Conservation (phyloP, 2,113 vertebrate genomes). For the Perca fluviatilis region DNA sequence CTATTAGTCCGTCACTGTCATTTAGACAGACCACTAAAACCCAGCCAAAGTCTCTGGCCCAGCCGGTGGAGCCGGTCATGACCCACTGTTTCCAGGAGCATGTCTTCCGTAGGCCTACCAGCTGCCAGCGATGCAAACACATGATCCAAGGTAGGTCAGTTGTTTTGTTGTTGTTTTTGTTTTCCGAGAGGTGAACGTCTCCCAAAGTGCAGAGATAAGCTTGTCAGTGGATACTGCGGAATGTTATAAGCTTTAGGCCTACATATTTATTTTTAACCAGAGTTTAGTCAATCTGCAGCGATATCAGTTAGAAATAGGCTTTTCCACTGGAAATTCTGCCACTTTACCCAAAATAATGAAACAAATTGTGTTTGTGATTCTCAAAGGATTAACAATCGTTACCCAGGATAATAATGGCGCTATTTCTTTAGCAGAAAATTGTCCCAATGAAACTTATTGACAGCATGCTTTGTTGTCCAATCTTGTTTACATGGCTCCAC, state of each 20-base stretch:
- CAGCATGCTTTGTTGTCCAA: neutral
- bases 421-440: constrained; percentile 10
- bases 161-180: too few species aligned
- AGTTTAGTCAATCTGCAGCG: neutral
- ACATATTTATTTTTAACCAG: neutral
- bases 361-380: neutral
- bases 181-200: neutral
- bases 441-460: constrained; percentile 16
- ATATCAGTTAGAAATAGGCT: neutral
- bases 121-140: constrained; percentile 91
- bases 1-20: constrained; percentile 68
- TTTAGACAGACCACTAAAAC: constrained; percentile 41
- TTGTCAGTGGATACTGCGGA: neutral
- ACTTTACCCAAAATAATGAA: neutral
- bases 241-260: neutral
- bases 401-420: neutral
- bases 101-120: constrained; percentile 89
- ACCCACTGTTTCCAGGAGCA: constrained; percentile 93
- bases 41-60: constrained; percentile 71
- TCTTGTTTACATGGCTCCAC: neutral
- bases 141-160: constrained; percentile 88
- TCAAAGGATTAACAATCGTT: neutral
- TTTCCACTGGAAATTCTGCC: neutral
- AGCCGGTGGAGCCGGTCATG: constrained; percentile 79
- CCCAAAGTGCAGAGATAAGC: too few species aligned